Percentiles rank a stretch among this genome's conserved stretches.
Evolutionary conservation across 30 jellyfish, hydroid and myxozoan genomes (phyloP).

Genomic region (Aurelia sp.): DNA sequence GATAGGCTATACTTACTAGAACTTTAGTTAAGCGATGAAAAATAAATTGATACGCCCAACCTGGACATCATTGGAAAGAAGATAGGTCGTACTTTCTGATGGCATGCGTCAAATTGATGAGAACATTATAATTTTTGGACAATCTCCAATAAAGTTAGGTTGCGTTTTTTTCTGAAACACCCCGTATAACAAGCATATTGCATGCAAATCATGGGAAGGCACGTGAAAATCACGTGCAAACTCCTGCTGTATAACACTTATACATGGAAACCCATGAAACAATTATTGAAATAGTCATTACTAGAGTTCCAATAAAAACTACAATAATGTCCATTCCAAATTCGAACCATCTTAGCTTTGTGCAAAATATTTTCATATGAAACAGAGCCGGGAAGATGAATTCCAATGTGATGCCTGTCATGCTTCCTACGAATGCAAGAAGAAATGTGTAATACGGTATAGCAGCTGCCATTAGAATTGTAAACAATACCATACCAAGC

Average conservation of each 20-base stretch:
- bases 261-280: conserved; percentile 96
- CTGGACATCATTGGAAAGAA: no score
- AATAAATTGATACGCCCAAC: no score
- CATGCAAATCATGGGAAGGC: no score
- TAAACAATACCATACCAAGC: conserved; percentile 63
- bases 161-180: no score
- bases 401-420: conserved; percentile 92
- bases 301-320: conserved; percentile 87
- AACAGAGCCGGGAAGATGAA: conserved; percentile 91
- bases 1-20: no score
- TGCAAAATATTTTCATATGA: conserved; percentile 90
- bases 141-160: no score
- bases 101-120: no score
- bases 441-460: conserved; percentile 85
- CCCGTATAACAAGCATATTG: no score
- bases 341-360: conserved; percentile 82
- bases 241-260: conserved; percentile 43
- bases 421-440: conserved; percentile 86
- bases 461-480: conserved; percentile 93
- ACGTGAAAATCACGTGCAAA: no score
- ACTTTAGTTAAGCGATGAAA: no score
- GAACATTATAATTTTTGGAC: no score
- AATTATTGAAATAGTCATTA: conserved; percentile 94
- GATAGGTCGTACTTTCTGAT: no score
- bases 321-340: conserved; percentile 79